Evolutionary conservation across 2,797 vertebrate genomes (phyloP), one percentile per base, ranked within the genome.

Genomic region (Coendou prehensilis): DNA sequence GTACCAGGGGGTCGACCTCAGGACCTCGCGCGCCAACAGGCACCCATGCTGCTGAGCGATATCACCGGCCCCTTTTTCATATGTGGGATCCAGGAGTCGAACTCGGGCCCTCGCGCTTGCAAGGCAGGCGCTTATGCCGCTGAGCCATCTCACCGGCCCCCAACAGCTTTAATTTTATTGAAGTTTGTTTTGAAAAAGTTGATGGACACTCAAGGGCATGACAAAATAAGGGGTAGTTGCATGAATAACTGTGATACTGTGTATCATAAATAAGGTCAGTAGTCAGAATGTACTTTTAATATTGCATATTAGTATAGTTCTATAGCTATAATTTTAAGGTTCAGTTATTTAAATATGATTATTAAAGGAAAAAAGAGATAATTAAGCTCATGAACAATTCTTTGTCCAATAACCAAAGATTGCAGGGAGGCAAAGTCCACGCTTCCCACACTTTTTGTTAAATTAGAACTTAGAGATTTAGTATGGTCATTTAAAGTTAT

Each of bases 271-370:
- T 81, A 56, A 86, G 52, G 37, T 56, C 26, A 85, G 22, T 57
- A 30, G 1, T 64, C 76, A 26, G 45, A 79, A 26, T 54, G 20
- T 81, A 87, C 52, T 28, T 64, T 85, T 81, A 73, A n/a, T 67
- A 9, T 41, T 69, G n/a, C 59, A 17, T 59, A n/a, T 79, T 89
- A 33, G 28, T 57, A 17, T 83, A 57, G n/a, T 78, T 78, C 5
- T 30, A 5, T 37, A 57, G n/a, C 41, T 41, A 26, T 50, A 80
- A 57, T 22, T 37, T 85, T 41, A 88, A 82, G 50, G 50, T 22
- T 28, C 64, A 59, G 30, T 93, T 95, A 57, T 78, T 96, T 81
- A 81, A 71, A 61, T 84, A 73, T n/a, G 30, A 78, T 57, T 83
- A 52, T 57, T 89, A 67, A 79, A 63, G 9, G 30, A 89, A 84